These are phyloP conservation scores for Aleiodes testaceus DNA, from an alignment of 2,888 invertebrate genomes.

Conservation along the genomic window DNA sequence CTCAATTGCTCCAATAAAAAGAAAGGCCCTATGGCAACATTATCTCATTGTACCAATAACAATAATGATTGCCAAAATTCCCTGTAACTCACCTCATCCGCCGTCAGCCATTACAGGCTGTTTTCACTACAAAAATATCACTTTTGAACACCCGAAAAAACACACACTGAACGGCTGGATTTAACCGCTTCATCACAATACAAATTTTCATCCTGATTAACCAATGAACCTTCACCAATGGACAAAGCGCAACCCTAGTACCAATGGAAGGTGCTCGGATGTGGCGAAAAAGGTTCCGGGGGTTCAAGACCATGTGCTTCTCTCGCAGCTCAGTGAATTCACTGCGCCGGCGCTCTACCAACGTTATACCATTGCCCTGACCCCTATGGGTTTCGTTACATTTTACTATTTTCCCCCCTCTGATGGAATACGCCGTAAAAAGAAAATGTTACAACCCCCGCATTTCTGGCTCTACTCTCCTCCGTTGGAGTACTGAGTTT, in stretches of 20 bases:
- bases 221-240: too few relatives aligned
- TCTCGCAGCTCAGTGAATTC: constrained; percentile 62
- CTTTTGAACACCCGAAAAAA: too few relatives aligned
- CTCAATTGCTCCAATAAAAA: too few relatives aligned
- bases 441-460: background rate
- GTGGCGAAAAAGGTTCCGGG: constrained; percentile 31
- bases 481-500: background rate
- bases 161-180: too few relatives aligned
- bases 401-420: constrained; percentile 45
- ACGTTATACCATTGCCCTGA: constrained; percentile 55
- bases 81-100: too few relatives aligned
- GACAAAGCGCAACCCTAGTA: background rate
- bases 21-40: too few relatives aligned
- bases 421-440: constrained; percentile 38
- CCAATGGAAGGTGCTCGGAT: constrained; percentile 20
- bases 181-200: too few relatives aligned
- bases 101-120: too few relatives aligned
- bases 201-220: too few relatives aligned
- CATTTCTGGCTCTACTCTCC: background rate
- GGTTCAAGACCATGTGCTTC: constrained; percentile 68
- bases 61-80: too few relatives aligned
- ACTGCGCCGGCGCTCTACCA: constrained; percentile 69
- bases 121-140: too few relatives aligned
- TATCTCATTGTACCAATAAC: too few relatives aligned
- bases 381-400: constrained; percentile 53